Conservation (phyloP, 2,888 invertebrate species). For the Campoletis raptor region DNA sequence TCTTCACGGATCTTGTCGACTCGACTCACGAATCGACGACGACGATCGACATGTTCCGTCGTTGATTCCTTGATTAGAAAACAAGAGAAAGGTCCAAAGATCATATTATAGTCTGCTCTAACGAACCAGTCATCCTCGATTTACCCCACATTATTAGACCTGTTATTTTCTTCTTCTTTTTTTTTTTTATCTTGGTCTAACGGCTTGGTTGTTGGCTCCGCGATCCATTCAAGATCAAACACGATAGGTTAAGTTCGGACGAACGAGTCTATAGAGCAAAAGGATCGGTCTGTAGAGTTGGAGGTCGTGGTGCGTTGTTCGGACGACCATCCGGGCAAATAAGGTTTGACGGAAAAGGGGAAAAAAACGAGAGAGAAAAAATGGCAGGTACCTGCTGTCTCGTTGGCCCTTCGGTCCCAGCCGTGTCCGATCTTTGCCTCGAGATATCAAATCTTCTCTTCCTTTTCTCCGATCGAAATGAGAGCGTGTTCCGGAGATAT, state of each 20-base stretch:
- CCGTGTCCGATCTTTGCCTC: conserved; percentile 43
- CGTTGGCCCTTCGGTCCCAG: conserved; percentile 25
- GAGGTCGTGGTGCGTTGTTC: not conserved
- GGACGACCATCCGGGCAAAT: not conserved
- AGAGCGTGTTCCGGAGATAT: conserved; percentile 48
- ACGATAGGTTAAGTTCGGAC: conserved; percentile 61
- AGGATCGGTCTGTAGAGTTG: conserved; percentile 6
- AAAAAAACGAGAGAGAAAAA: conserved; percentile 32
- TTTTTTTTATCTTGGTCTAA: conserved; percentile 28
- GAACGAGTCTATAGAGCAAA: conserved; percentile 44
- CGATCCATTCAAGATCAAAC: conserved; percentile 66
- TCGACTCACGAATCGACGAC: conserved; percentile 18
- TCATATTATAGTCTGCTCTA: conserved; percentile 19
- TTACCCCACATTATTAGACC: conserved; percentile 60
- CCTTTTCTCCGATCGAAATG: conserved; percentile 24
- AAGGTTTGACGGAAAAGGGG: conserved; percentile 27
- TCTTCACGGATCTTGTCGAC: conserved; percentile 48
- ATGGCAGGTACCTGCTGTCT: conserved; percentile 47
- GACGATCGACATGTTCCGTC: conserved; percentile 7
- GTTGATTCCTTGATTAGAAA: conserved; percentile 57
- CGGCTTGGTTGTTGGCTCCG: conserved; percentile 45
- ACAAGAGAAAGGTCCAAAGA: conserved; percentile 44
- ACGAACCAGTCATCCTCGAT: conserved; percentile 62
- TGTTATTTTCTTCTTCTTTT: conserved; percentile 36
- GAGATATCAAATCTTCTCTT: conserved; percentile 56